These are phyloP conservation scores for Uropsilus gracilis DNA, from an alignment of 2,113 vertebrate species.

Conservation along the genomic window DNA sequence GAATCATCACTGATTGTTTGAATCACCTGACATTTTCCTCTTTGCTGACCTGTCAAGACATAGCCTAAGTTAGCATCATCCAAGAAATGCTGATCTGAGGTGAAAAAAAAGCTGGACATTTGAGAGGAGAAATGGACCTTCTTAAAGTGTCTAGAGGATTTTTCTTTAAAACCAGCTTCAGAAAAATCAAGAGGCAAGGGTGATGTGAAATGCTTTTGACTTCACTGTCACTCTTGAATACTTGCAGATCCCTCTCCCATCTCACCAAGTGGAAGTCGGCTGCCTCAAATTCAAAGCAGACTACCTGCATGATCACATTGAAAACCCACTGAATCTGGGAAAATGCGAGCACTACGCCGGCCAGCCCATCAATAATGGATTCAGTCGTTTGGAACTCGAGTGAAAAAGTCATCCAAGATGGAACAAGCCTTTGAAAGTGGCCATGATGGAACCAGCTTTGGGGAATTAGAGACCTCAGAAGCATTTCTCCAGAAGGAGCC, in stretches of 20 bases:
- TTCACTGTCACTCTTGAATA: constrained; percentile 29
- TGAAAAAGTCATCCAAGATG: constrained; percentile 56
- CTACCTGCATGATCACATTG: constrained; percentile 37
- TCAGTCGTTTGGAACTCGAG: background rate
- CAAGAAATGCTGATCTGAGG: constrained; percentile 30
- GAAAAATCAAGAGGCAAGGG: constrained; percentile 48
- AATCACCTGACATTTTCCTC: constrained; percentile 27
- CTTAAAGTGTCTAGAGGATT: constrained; percentile 25
- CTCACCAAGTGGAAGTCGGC: background rate
- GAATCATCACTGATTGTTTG: constrained; percentile 18
- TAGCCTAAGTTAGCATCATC: constrained; percentile 18
- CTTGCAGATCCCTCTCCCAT: background rate
- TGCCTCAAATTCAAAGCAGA: constrained; percentile 59
- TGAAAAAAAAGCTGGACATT: constrained; percentile 14
- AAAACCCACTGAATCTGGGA: constrained; percentile 44
- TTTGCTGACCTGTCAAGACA: background rate
- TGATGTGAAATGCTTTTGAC: constrained; percentile 21
- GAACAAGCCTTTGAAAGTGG: constrained; percentile 37
- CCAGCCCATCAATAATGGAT: constrained; percentile 47
- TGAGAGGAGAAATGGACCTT: constrained; percentile 19
- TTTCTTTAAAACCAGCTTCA: background rate
- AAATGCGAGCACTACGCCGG: constrained; percentile 34
- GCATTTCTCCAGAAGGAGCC: background rate
- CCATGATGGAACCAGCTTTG: background rate
- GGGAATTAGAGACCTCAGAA: constrained; percentile 24